A percentile compares a stretch with the other conserved stretches of the same genome.
These are phyloP conservation scores for Desoria tigrina DNA, from an alignment of 2,888 invertebrate genomes.

Conservation along the genomic window DNA sequence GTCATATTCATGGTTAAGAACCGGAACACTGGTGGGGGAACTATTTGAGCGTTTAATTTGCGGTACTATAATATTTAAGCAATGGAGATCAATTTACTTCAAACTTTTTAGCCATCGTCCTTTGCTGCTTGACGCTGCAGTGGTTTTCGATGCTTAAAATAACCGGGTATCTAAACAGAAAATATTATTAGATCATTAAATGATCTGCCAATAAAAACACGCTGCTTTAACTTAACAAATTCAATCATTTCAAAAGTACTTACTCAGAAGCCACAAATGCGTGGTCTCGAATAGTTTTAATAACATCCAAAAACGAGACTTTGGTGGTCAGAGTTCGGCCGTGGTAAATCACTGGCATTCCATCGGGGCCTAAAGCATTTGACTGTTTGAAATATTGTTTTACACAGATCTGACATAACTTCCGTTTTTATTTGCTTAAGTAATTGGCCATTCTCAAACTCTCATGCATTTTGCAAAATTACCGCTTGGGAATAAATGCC, in stretches of 20 bases:
- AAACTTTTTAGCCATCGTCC: conserved; percentile 83
- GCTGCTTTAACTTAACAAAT: not conserved
- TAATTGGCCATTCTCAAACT: too few species aligned
- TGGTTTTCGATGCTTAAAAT: conserved; percentile 91
- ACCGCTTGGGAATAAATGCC: not conserved
- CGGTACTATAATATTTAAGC: too few species aligned
- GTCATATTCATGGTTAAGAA: too few species aligned
- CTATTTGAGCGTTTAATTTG: too few species aligned
- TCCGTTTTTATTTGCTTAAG: too few species aligned
- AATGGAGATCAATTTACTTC: too few species aligned
- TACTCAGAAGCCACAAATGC: conserved; percentile 59
- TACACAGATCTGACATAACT: too few species aligned
- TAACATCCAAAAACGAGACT: conserved; percentile 57
- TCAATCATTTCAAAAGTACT: not conserved
- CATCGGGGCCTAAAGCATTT: conserved; percentile 55
- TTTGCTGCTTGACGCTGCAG: conserved; percentile 82
- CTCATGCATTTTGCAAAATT: too few species aligned
- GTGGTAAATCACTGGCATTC: conserved; percentile 64
- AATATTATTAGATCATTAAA: not conserved
- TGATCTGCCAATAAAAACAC: not conserved
- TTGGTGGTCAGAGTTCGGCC: conserved; percentile 60
- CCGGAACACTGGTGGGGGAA: too few species aligned
- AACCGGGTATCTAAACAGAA: conserved; percentile 68
- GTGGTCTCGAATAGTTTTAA: conserved; percentile 59
- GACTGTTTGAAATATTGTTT: conserved; percentile 58